Conservation (phyloP, 23 tunicate species). For the Clavelina lepadiformis region DNA sequence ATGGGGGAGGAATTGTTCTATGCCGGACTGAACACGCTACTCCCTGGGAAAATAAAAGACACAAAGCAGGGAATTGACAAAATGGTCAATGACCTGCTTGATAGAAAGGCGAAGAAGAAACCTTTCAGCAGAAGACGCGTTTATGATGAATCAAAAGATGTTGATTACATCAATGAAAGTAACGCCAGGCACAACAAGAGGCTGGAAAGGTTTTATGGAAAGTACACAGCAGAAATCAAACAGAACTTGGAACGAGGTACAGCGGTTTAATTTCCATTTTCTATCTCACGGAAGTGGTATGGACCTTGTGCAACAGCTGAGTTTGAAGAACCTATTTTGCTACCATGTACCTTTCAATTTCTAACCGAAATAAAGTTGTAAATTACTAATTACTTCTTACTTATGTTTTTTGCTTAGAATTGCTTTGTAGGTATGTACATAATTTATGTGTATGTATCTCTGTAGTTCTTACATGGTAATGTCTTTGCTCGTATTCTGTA, state of each 20-base stretch:
- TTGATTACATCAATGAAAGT: conserved; percentile 90
- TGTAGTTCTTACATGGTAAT: no score
- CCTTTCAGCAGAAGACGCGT: conserved; percentile 63
- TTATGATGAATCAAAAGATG: conserved; percentile 64
- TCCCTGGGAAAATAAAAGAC: conserved; percentile 82
- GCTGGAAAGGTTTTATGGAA: conserved; percentile 84
- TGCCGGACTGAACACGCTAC: conserved; percentile 76
- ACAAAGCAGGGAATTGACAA: conserved; percentile 69
- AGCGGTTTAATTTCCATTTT: conserved; percentile 66
- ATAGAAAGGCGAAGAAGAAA: conserved; percentile 72
- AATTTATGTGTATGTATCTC: no score
- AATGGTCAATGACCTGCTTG: conserved; percentile 77
- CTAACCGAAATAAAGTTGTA: no score
- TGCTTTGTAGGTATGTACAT: no score
- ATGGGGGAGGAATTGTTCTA: conserved; percentile 84
- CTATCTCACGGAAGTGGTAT: no score
- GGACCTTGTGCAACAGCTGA: no score
- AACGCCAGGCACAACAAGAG: conserved; percentile 75
- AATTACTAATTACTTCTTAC: no score
- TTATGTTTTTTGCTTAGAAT: no score
- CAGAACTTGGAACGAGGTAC: conserved; percentile 95
- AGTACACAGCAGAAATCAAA: conserved; percentile 90
- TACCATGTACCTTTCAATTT: no score
- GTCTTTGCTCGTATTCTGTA: no score
- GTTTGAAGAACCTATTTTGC: no score